These are phyloP conservation scores for Coreoperca whiteheadi DNA, from an alignment of 2,113 vertebrate species.

Conservation along the genomic window DNA sequence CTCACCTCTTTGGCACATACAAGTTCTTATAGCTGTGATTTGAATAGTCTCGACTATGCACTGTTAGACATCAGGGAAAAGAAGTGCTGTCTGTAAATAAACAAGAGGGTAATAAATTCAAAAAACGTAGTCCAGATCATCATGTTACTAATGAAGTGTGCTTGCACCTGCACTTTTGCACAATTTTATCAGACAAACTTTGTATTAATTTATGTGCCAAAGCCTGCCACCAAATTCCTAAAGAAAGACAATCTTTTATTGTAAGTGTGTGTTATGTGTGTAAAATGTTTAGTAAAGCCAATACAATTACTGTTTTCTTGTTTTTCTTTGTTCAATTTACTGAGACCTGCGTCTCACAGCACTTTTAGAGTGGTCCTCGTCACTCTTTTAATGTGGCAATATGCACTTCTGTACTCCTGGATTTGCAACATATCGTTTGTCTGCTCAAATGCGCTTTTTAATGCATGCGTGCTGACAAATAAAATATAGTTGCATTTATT, in stretches of 20 bases:
- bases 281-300: background rate
- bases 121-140: background rate
- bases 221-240: background rate
- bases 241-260: background rate
- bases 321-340: background rate
- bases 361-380: background rate
- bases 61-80: background rate
- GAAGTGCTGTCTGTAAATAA: conserved; percentile 10
- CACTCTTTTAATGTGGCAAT: background rate
- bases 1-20: conserved; percentile 17
- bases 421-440: background rate
- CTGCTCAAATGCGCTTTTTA: background rate
- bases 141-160: background rate
- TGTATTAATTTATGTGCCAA: background rate
- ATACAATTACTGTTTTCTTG: background rate
- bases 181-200: background rate
- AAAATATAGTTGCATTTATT: background rate
- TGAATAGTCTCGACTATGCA: conserved; percentile 11
- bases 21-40: conserved; percentile 8
- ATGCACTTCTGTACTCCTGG: background rate
- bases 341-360: background rate
- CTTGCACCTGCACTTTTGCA: background rate
- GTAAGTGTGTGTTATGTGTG: background rate
- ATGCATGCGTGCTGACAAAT: background rate
- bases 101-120: background rate